Conservation (phyloP, 2,113 vertebrate genomes). For the Pterocles burchelli region DNA sequence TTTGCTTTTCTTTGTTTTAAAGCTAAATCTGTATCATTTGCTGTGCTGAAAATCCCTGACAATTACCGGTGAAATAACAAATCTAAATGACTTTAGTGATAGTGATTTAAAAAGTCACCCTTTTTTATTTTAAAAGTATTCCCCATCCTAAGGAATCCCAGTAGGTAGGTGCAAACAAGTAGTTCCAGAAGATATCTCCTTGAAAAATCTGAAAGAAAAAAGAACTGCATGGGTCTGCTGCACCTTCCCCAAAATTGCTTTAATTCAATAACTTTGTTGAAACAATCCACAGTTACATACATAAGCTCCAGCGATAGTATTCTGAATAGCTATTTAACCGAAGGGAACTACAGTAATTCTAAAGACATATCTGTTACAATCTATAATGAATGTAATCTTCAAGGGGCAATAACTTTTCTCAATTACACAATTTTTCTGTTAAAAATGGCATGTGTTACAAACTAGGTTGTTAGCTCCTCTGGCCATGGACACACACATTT, state of each 20-base stretch:
- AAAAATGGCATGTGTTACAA: neutral
- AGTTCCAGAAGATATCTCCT: neutral
- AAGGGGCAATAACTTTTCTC: constrained; percentile 66
- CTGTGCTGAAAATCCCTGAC: neutral
- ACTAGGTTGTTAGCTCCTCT: constrained; percentile 14
- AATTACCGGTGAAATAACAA: neutral
- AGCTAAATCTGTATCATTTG: neutral
- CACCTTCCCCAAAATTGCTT: neutral
- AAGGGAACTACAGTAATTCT: neutral
- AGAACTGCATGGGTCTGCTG: neutral
- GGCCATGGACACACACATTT: neutral
- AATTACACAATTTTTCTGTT: constrained; percentile 59
- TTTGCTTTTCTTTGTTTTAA: neutral
- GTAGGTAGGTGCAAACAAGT: neutral
- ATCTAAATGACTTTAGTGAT: neutral
- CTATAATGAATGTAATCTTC: constrained; percentile 43
- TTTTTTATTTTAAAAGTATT: neutral
- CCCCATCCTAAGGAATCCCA: neutral
- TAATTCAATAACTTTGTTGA: neutral
- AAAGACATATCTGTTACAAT: constrained; percentile 20
- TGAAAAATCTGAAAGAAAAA: neutral
- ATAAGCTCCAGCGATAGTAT: neutral
- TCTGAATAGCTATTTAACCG: neutral
- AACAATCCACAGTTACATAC: neutral
- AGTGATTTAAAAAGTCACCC: neutral